These are phyloP conservation scores for Apeltes quadracus DNA, from an alignment of 2,113 vertebrate genomes.

Conservation along the genomic window DNA sequence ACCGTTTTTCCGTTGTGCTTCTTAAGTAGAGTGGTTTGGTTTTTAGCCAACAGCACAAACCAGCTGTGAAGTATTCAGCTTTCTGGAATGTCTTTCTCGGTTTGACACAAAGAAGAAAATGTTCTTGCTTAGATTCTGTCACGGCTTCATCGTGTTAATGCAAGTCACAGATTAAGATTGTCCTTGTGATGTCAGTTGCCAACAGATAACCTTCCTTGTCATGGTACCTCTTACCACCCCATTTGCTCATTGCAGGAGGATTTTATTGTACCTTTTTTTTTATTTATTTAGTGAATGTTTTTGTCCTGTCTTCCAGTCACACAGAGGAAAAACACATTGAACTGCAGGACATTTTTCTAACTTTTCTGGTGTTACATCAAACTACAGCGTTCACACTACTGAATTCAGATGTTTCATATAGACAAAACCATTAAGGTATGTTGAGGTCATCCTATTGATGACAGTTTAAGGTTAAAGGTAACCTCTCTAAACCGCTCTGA, in stretches of 20 bases:
- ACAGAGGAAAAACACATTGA: background rate
- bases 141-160: conserved; percentile 14
- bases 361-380: background rate
- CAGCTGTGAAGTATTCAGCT: background rate
- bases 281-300: background rate
- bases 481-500: background rate
- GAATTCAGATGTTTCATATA: conserved; percentile 16
- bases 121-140: conserved; percentile 7
- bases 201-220: conserved; percentile 4
- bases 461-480: conserved; percentile 23
- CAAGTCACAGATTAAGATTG: background rate
- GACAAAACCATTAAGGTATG: conserved; percentile 24
- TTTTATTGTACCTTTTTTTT: conserved; percentile 27
- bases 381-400: conserved; percentile 4
- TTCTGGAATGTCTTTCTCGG: background rate
- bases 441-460: conserved; percentile 18
- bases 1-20: conserved; percentile 7
- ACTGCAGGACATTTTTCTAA: background rate
- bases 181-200: conserved; percentile 7
- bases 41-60: background rate
- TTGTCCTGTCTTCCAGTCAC: background rate
- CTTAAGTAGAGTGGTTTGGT: background rate
- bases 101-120: conserved; percentile 1
- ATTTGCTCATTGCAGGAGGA: conserved; percentile 5
- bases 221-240: background rate